These are phyloP conservation scores for Drosophila setifemur DNA, from an alignment of 1,140 invertebrate species.

Conservation along the genomic window DNA sequence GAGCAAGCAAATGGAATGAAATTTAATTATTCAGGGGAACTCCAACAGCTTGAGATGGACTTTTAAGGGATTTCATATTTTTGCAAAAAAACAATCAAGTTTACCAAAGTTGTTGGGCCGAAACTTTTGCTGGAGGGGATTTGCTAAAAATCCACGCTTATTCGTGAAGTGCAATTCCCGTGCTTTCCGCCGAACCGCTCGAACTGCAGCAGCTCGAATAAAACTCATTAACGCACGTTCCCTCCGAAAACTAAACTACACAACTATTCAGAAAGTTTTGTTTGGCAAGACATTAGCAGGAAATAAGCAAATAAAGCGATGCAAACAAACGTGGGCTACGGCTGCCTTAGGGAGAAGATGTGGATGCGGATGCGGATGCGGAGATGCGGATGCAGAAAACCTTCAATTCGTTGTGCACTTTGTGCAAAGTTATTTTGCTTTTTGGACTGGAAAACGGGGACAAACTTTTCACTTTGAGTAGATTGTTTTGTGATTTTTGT, in stretches of 20 bases:
- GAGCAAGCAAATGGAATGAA: conserved; percentile 3
- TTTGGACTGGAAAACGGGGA: background rate
- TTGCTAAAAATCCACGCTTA: conserved; percentile 42
- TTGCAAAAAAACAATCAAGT: conserved; percentile 17
- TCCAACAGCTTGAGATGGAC: conserved; percentile 10
- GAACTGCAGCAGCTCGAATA: conserved; percentile 18
- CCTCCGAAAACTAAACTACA: conserved; percentile 21
- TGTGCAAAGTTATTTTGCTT: conserved; percentile 38
- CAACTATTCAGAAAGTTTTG: conserved; percentile 58
- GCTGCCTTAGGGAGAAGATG: conserved; percentile 5
- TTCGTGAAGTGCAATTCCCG: conserved; percentile 27
- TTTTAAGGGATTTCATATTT: conserved; percentile 21
- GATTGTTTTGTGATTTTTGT: conserved; percentile 32
- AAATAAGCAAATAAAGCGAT: conserved; percentile 60
- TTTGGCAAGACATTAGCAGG: conserved; percentile 66
- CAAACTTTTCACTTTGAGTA: conserved; percentile 59
- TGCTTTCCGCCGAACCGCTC: conserved; percentile 2
- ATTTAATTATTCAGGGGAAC: conserved; percentile 40
- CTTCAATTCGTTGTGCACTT: conserved; percentile 51
- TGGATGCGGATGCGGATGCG: conserved; percentile 8
- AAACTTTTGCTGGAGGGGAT: conserved; percentile 23
- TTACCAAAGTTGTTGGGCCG: background rate
- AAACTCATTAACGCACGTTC: conserved; percentile 68
- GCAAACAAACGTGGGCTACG: conserved; percentile 37
- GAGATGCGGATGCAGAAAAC: conserved; percentile 7